These are phyloP conservation scores for Epinephelus coioides DNA, from an alignment of 2,797 vertebrate species.

Conservation along the genomic window DNA sequence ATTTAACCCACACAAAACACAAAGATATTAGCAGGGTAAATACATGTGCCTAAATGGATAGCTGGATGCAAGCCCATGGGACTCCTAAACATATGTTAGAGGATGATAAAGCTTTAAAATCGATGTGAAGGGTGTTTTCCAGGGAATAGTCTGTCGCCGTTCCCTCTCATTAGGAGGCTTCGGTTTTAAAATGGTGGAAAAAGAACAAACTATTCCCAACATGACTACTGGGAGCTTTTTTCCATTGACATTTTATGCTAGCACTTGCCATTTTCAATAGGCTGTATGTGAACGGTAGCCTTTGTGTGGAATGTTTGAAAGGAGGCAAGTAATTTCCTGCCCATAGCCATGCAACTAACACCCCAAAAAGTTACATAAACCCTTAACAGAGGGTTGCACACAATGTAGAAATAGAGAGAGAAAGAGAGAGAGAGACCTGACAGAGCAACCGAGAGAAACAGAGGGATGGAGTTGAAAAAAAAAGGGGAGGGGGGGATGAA, in stretches of 20 bases:
- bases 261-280: slow-evolving; percentile 58
- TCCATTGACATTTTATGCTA: slow-evolving; percentile 69
- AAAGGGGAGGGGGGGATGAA: slow-evolving; percentile 23
- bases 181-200: slow-evolving; percentile 46
- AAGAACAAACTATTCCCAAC: slow-evolving; percentile 45
- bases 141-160: slow-evolving; percentile 18
- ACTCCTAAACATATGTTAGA: slow-evolving; percentile 48
- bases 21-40: slow-evolving; percentile 58
- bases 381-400: slow-evolving; percentile 39
- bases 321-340: slow-evolving; percentile 74
- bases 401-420: slow-evolving; percentile 25
- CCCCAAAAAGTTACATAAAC: slow-evolving; percentile 63
- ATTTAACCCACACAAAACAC: slow-evolving; percentile 48
- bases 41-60: slow-evolving; percentile 46
- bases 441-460: slow-evolving; percentile 36
- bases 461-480: slow-evolving; percentile 42
- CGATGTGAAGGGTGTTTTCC: slow-evolving; percentile 44
- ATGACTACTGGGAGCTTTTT: slow-evolving; percentile 53
- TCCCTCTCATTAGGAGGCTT: slow-evolving; percentile 52
- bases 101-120: slow-evolving; percentile 46
- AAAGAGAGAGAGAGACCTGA: slow-evolving; percentile 16
- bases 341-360: slow-evolving; percentile 60
- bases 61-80: slow-evolving; percentile 36
- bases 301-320: slow-evolving; percentile 69
- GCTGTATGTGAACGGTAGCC: slow-evolving; percentile 69